Evolutionary conservation across 1,140 invertebrate species (phyloP).

Genomic region (Temnothorax nylanderi): DNA sequence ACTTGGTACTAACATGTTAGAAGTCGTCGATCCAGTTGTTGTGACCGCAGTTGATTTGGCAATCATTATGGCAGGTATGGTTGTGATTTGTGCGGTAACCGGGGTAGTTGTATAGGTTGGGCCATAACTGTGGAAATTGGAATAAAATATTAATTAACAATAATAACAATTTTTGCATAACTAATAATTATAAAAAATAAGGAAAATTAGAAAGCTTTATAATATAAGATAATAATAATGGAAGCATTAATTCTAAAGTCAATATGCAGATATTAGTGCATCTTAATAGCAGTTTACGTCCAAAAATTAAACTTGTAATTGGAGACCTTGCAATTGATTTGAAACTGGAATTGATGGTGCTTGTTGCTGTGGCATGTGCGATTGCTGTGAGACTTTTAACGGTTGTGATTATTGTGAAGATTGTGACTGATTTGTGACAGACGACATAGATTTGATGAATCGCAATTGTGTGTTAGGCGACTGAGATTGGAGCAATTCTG

Average conservation of each 20-base stretch:
- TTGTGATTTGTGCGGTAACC: no score
- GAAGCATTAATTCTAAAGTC: not conserved
- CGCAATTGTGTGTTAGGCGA: no score
- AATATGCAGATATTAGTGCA: not conserved
- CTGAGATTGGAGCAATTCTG: no score
- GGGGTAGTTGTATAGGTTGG: no score
- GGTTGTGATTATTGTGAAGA: no score
- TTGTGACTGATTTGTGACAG: no score
- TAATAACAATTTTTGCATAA: not conserved
- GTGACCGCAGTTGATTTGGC: no score
- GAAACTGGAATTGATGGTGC: not conserved
- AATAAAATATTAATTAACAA: not conserved
- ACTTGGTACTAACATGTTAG: not conserved
- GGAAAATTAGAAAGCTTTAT: not conserved
- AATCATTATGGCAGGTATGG: no score
- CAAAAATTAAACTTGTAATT: not conserved
- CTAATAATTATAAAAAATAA: not conserved
- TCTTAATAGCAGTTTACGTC: not conserved
- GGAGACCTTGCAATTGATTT: not conserved
- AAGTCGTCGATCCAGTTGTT: not conserved
- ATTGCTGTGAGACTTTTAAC: not conserved
- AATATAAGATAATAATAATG: not conserved
- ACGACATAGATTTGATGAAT: no score
- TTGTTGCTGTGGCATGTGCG: not conserved
- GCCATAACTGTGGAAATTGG: not conserved